Evolutionary conservation across 1,140 invertebrate genomes (phyloP), one percentile per base, ranked within the genome.

Genomic region (Neotoxoptera formosana): DNA sequence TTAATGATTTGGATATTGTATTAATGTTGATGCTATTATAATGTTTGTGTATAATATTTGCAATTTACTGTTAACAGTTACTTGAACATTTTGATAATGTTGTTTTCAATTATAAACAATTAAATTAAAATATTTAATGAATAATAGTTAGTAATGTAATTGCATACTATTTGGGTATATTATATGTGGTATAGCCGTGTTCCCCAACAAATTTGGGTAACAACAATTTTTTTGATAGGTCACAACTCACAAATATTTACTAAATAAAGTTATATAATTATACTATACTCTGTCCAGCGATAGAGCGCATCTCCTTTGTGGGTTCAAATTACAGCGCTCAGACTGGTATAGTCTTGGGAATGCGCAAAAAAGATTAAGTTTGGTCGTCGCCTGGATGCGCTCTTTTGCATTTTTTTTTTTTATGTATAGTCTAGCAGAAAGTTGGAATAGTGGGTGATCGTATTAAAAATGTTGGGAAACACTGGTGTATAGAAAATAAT

Each of bases 1-100:
- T 90, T 90, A 45, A 67, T 90, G 36, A 67, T 90, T 67, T 67
- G 89, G 60, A 34, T 45, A 67, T 90, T 90, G 25, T 67, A 90
- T 47, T 90, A 60, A 90, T 36, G 87, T 89, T 89, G 34, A 34
- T 60, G 2, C 36, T 90, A 60, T 90, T 89, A 34, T 41, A 56
- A 90, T 89, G 45, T n/a, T 23, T 89, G 45, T 41, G 36, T 34
- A 51, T 56, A 23, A 48, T 51, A 86, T 86, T 41, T 45, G 3
- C 21, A 45, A 45, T 23, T 84, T 8, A 51, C 25, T 51, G 30
- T 17, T 23, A 41, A 30, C 36, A 30, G 34, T 20, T 45, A 67
- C 21, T 41, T 21, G 34, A 88, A 47, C 3, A 47, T 8, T 56
- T 89, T 89, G 7, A 36, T 41, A 1, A 41, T 41, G 51, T 41